These are phyloP conservation scores for Numida meleagris DNA, from an alignment of 2,113 vertebrate genomes.

Conservation along the genomic window DNA sequence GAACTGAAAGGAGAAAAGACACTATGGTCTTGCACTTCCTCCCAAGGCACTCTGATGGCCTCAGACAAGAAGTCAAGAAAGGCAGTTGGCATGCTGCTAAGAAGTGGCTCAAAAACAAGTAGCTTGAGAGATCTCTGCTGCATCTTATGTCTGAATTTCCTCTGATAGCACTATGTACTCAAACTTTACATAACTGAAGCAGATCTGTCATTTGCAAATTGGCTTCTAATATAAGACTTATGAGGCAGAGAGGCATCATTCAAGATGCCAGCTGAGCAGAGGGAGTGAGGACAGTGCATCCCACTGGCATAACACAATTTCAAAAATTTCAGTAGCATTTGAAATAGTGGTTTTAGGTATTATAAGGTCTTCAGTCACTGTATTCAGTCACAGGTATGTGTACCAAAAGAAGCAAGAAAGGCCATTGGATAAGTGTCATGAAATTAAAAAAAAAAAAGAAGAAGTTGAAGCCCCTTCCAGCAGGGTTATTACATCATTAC, in stretches of 20 bases:
- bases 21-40: not conserved
- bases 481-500: not conserved
- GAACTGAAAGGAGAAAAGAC: not conserved
- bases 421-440: not conserved
- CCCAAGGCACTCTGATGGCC: fast-evolving
- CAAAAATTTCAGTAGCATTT: not conserved
- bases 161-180: not conserved
- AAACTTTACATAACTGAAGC: not conserved
- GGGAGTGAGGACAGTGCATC: not conserved
- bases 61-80: not conserved
- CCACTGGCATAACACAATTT: not conserved
- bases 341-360: not conserved
- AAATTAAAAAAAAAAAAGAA: not conserved
- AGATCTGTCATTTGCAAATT: not conserved
- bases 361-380: not conserved
- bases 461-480: not conserved
- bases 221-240: not conserved
- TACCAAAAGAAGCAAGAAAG: not conserved
- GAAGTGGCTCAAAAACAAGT: not conserved
- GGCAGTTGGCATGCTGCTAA: not conserved
- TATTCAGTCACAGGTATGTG: not conserved
- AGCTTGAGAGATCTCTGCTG: not conserved
- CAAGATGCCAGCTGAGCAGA: not conserved
- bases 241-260: not conserved
- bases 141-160: not conserved